These are phyloP conservation scores for Rhynchophorus ferrugineus DNA, from an alignment of 1,140 invertebrate genomes.

Conservation along the genomic window DNA sequence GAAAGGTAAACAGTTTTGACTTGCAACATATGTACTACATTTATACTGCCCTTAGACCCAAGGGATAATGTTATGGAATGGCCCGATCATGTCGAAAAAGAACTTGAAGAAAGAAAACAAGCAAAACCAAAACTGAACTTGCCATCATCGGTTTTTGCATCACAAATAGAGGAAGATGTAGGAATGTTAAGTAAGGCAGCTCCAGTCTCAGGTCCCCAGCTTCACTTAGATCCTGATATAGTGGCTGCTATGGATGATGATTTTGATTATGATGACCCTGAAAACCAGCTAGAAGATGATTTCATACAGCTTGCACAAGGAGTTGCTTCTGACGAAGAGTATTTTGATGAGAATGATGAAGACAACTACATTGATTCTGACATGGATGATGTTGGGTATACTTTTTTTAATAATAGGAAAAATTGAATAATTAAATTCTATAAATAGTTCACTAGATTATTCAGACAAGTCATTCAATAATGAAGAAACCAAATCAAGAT, in stretches of 20 bases:
- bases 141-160: constrained; percentile 87
- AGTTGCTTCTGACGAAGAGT: constrained; percentile 39
- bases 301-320: constrained; percentile 74
- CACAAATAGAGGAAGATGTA: constrained; percentile 77
- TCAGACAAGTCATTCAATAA: constrained; percentile 47
- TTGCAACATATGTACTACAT: not conserved
- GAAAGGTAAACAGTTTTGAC: constrained; percentile 36
- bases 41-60: constrained; percentile 42
- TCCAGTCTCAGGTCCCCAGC: constrained; percentile 62
- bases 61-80: constrained; percentile 43
- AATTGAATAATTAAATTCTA: too few species aligned
- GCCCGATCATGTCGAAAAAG: constrained; percentile 38
- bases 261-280: constrained; percentile 75
- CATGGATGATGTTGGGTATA: constrained; percentile 43
- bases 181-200: constrained; percentile 86
- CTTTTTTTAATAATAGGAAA: not conserved
- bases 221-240: constrained; percentile 88
- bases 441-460: not conserved
- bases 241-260: constrained; percentile 90
- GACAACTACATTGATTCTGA: constrained; percentile 30
- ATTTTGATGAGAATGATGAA: constrained; percentile 36
- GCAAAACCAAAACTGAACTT: constrained; percentile 52
- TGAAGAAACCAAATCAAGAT: constrained; percentile 78
- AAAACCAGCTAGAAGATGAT: constrained; percentile 84
- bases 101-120: constrained; percentile 31